phyloP scores from a whole-genome alignment of 2,797 vertebrate genomes.

The Oreochromis mossambicus region DNA sequence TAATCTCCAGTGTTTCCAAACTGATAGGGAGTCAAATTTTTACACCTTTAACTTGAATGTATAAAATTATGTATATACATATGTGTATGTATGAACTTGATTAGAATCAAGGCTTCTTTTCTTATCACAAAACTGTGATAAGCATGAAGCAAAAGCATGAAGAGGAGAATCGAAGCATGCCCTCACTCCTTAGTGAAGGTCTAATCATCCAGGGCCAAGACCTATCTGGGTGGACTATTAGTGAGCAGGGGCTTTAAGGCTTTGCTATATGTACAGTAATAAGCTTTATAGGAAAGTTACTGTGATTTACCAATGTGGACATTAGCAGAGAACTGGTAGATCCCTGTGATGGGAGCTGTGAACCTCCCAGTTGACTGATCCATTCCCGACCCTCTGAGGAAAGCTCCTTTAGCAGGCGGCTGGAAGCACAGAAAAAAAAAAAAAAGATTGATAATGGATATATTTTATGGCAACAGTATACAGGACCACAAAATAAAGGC shows the following conservation, averaged over 20 bases:
- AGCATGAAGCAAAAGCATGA: background rate
- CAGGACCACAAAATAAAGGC: background rate
- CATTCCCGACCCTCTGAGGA: conserved; percentile 88
- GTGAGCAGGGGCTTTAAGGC: background rate
- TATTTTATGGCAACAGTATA: background rate
- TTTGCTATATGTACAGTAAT: background rate
- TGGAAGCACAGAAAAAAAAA: conserved; percentile 44
- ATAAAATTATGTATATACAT: too few species aligned
- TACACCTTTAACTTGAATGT: background rate
- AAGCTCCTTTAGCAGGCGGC: conserved; percentile 91
- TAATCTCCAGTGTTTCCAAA: background rate
- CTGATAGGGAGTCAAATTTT: background rate
- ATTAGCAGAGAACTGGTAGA: conserved; percentile 96
- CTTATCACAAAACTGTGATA: background rate
- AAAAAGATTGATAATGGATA: background rate
- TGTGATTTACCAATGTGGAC: conserved; percentile 86
- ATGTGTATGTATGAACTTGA: background rate
- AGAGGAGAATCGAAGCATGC: background rate
- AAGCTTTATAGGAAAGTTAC: background rate
- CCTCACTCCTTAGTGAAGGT: background rate
- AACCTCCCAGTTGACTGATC: conserved; percentile 88
- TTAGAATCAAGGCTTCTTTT: background rate
- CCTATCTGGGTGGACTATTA: background rate
- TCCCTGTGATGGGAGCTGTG: conserved; percentile 87
- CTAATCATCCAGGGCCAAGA: background rate